A percentile compares a stretch with the other conserved stretches of the same genome.
Evolutionary conservation across 2,113 vertebrate genomes (phyloP).

Genomic region (Galbula dea): DNA sequence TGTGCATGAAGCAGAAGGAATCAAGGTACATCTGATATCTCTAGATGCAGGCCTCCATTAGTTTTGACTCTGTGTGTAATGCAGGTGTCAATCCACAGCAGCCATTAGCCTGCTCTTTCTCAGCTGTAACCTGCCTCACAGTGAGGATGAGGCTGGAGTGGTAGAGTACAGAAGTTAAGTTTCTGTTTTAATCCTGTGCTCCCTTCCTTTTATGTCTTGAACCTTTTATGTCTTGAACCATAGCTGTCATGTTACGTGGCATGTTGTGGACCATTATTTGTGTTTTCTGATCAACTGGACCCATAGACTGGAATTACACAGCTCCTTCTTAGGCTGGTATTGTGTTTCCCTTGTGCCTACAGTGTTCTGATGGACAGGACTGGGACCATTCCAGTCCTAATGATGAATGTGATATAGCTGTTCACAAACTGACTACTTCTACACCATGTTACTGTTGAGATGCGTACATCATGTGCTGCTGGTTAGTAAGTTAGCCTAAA

Average conservation of each 20-base stretch:
- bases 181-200: neutral
- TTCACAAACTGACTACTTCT: neutral
- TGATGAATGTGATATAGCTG: neutral
- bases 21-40: neutral
- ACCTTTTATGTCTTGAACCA: neutral
- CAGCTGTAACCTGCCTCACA: accelerated
- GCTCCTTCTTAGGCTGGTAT: neutral
- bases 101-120: neutral
- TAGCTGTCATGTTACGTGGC: neutral
- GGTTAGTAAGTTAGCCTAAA: neutral
- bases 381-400: neutral
- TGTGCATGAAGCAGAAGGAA: neutral
- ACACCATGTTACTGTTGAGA: neutral
- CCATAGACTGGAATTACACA: neutral
- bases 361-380: neutral
- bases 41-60: neutral
- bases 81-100: neutral
- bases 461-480: accelerated
- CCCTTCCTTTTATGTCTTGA: neutral
- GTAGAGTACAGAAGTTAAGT: neutral
- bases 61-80: neutral
- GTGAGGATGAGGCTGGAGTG: neutral
- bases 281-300: neutral
- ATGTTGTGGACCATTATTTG: neutral
- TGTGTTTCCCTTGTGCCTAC: neutral